Evolutionary conservation across 2,113 vertebrate species (phyloP).

Genomic region (Archilochus colubris): DNA sequence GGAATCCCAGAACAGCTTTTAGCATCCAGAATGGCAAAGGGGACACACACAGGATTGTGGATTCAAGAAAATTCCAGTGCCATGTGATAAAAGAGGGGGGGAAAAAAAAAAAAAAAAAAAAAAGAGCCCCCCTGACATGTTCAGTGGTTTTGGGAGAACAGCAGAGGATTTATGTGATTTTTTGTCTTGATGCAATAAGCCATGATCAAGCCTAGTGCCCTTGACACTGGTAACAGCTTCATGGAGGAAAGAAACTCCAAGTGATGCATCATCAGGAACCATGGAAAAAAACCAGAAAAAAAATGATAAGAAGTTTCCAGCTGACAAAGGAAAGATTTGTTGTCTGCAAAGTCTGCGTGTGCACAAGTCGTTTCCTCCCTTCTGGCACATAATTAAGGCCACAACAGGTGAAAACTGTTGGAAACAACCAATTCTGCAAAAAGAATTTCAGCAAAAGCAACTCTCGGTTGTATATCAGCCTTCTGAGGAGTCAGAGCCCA

Average conservation of each 20-base stretch:
- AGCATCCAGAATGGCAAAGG: neutral
- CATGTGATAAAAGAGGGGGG: neutral
- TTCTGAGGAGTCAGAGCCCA: neutral
- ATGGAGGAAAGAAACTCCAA: neutral
- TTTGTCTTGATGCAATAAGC: neutral
- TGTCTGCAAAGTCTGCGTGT: neutral
- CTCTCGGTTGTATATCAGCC: neutral
- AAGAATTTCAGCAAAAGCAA: neutral
- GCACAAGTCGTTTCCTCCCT: neutral
- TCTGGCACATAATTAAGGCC: neutral
- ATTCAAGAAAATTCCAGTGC: neutral
- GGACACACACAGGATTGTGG: neutral
- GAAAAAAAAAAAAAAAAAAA: neutral
- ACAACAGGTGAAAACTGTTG: neutral
- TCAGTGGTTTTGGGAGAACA: neutral
- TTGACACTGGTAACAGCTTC: neutral
- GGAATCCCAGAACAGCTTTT: neutral
- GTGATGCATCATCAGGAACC: neutral
- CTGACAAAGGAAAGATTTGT: neutral
- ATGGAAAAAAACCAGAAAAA: neutral
- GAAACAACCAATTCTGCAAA: neutral
- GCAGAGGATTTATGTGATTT: neutral
- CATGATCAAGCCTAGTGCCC: neutral
- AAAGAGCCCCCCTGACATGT: neutral
- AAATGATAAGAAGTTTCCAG: neutral